Base-by-base conservation (phyloP, 2,797 vertebrate species). In the Siniperca scherzeri region DNA sequence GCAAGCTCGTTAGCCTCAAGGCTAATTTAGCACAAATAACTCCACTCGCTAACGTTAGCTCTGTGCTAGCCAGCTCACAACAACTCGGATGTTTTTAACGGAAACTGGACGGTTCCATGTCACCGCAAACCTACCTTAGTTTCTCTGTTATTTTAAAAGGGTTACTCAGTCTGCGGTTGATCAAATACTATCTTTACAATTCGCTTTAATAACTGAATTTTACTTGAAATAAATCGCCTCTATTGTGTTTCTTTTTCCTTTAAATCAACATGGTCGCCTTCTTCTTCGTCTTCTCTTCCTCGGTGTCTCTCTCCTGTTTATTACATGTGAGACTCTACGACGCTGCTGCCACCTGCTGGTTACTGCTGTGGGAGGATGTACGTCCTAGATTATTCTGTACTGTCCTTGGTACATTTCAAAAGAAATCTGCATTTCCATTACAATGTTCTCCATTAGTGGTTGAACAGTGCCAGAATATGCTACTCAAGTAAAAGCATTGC, bases 231-330 rank as follows among this genome's bases (percentile, higher is more conserved):
- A 92, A 90, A 82, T 94, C 87, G 86, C 78, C 73, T 95, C 94
- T 95, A 92, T 96, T 96, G 93, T 95, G 92, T 94, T 94, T 94
- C 90, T 91, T 94, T 91, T 94, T 91, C 90, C 93, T 92, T 94
- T 93, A 95, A 93, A 95, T 95, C 94, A 96, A 96, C 93, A 96
- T 95, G 95, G 95, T 94, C 94, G 94, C 93, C 93, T 89, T 92
- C 92, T 90, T 92, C 93, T 92, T 93, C 93, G 82, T 81, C 88
- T 80, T 27, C 80, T 93, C 89, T 91, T 93, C 89, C 80, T 88
- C 87, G 84, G 27, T 7, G 66, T 50, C 40, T 78, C 36, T 5
- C 53, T 84, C 36, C 70, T 73, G 83, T 89, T 92, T 89, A 88
- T 90, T 50, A 75, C 73, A 70, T 9, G 40, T 25, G 50, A 56